Evolutionary conservation across 2,113 vertebrate genomes (phyloP), one percentile per base, ranked within the genome.

Genomic region (Parotia lawesii): DNA sequence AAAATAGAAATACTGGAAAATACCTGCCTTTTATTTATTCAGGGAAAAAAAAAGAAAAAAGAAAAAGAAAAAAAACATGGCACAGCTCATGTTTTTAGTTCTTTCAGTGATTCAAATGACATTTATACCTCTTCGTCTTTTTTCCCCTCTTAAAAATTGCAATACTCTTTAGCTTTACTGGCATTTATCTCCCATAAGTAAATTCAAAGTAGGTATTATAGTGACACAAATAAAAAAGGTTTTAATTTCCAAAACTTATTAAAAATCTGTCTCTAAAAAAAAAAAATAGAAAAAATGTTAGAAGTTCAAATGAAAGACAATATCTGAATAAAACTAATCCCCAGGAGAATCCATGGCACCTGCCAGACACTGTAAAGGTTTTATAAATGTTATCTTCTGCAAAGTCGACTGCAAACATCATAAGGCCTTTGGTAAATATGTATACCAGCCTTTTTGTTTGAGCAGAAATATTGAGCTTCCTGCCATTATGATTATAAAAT

Each of bases 381-480:
- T 98, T 96, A 97, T 95, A 97, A 98, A 98, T 95, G 87, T 97
- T 97, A 94, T 97, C 97, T 97, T 96, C 80, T 80, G 45, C 89
- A 96, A 97, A 97, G 90, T 95, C 71, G 7, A 96, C 4, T 65
- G 97, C 97, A 98, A 98, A 98, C 94, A 98, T 85, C 84, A 86
- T 94, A 96, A 98, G 73, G 83, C 88, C 90, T 97, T 98, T 48
- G 85, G 97, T 97, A 98, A 98, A 98, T 97, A 98, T 64, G 44
- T 85, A 94, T 97, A 95, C 82, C 75, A 93, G 87, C 72, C 60
- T 93, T 95, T 97, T 89, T 98, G 96, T 98, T 98, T 98, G 97
- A 97, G 95, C 58, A 97, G 97, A 97, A 97, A 98, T 98, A 98
- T 98, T 98, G 97, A 98, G 97, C 94, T 97, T 96, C 67, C 87